Evolutionary conservation across 1,140 invertebrate genomes (phyloP), one percentile per base, ranked within the genome.

Genomic region (Lepidurus couesii): DNA sequence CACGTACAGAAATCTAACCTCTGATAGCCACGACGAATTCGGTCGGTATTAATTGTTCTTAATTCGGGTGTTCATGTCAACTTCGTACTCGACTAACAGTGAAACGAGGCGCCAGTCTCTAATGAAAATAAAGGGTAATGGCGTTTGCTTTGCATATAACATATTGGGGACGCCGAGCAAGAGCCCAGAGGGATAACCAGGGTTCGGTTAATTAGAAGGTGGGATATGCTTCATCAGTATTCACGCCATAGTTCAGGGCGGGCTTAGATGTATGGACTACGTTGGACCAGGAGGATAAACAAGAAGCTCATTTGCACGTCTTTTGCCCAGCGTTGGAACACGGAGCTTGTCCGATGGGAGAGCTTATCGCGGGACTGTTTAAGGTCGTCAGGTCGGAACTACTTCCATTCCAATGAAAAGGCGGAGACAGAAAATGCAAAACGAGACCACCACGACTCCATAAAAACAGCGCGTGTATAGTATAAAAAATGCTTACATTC

Each of bases 231-330:
- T 16, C 8, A 65, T 65, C 21, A 16, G 53, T 21, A 65, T 65
- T 65, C 53, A 3, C 53, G 53, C 16, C 53, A 21, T 65, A 16
- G 53, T 65, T 7, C 53, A 21, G 16, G 16, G 4, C 16, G 16
- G 21, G 53, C 53, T 65, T 65, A n/a, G 53, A 16, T 16, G 53
- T 16, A 65, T 65, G 8, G 6, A 21, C 21, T 65, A 1, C 21
- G 53, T 65, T 65, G n/a, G 6, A 11, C 53, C 53, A 65, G 7
- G 53, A 65, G 6, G n/a, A 65, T 65, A 65, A 65, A 65, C 53
- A 65, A 65, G 53, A 65, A n/a, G n/a, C 53, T 65, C 53, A 16
- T 65, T 65, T 65, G 53, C 53, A 65, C 53, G 53, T 65, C 53
- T 65, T 65, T 65, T 7, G 4, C 53, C 21, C 53, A 4, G 13